Percentiles rank a stretch among this genome's conserved stretches.
Evolutionary conservation across 2,888 invertebrate species (phyloP).

Genomic region (Eupelmus urozonus): DNA sequence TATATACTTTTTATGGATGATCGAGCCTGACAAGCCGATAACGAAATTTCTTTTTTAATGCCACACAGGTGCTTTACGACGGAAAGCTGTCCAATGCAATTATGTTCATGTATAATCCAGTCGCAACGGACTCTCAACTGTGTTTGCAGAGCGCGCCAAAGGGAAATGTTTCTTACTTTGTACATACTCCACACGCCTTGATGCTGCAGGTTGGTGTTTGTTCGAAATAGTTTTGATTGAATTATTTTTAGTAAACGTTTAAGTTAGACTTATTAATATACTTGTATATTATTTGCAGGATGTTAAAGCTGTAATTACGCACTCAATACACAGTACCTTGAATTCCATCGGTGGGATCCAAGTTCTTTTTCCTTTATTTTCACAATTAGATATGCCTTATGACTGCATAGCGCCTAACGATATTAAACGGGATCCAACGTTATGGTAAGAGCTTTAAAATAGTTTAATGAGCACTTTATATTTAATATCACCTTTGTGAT

Average conservation of each 20-base stretch:
- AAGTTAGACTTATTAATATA: background rate
- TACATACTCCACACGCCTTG: conserved; percentile 99
- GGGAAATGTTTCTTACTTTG: conserved; percentile 97
- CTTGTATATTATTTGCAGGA: conserved; percentile 83
- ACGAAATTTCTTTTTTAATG: conserved; percentile 20
- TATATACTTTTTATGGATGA: background rate
- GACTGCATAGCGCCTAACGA: conserved; percentile 87
- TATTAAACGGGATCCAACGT: conserved; percentile 90
- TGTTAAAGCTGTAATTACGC: conserved; percentile 99
- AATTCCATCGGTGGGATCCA: conserved; percentile 99
- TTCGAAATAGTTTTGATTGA: background rate
- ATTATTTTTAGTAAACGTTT: conserved; percentile 1
- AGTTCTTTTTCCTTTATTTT: conserved; percentile 97
- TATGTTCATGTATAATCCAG: conserved; percentile 99
- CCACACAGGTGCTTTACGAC: conserved; percentile 94
- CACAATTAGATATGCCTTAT: conserved; percentile 96
- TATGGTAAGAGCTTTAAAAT: conserved; percentile 86
- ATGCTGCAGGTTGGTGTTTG: conserved; percentile 92
- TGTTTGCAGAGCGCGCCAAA: conserved; percentile 99
- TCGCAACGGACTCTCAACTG: conserved; percentile 98
- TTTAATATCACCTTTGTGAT: no score
- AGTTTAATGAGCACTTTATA: no score
- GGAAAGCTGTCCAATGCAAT: conserved; percentile 97
- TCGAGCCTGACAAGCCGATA: conserved; percentile 5
- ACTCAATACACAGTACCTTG: conserved; percentile 98